These are phyloP conservation scores for Sterna hirundo DNA, from an alignment of 2,113 vertebrate species.

Conservation along the genomic window DNA sequence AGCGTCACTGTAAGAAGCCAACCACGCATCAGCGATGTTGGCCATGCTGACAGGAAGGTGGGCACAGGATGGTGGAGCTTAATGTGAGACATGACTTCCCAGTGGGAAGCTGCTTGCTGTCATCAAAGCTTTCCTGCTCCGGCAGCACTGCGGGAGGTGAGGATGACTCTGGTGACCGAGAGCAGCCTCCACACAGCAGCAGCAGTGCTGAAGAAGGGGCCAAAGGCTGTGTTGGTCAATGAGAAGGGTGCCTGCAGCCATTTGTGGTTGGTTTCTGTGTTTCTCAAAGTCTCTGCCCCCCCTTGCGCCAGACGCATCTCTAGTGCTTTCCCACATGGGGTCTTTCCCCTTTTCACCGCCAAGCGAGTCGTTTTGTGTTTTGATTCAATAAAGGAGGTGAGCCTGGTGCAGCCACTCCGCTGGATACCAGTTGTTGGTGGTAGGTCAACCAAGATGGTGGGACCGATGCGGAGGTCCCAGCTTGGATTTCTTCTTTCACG, in stretches of 20 bases:
- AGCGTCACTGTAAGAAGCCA: not conserved
- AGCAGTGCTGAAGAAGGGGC: not conserved
- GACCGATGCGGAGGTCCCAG: rapidly evolving
- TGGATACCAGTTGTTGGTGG: not conserved
- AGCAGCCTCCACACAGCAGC: not conserved
- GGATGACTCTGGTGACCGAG: not conserved
- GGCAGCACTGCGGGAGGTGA: not conserved
- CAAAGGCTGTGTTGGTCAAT: not conserved
- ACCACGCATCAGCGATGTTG: rapidly evolving
- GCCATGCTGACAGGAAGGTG: not conserved
- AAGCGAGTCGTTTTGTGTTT: conserved; percentile 2
- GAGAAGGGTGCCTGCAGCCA: rapidly evolving
- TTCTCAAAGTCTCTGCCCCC: not conserved
- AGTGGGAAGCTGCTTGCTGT: not conserved
- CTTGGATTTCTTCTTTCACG: not conserved
- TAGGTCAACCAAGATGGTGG: not conserved
- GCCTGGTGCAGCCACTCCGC: not conserved
- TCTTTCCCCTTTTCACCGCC: conserved; percentile 16
- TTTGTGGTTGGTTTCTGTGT: rapidly evolving
- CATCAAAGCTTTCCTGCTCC: not conserved
- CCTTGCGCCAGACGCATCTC: not conserved
- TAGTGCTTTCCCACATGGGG: not conserved
- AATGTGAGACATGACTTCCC: not conserved
- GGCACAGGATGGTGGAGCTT: not conserved
- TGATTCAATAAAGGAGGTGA: conserved; percentile 33